Evolutionary conservation across 2,113 vertebrate species (phyloP).

Genomic region (Equus przewalskii): DNA sequence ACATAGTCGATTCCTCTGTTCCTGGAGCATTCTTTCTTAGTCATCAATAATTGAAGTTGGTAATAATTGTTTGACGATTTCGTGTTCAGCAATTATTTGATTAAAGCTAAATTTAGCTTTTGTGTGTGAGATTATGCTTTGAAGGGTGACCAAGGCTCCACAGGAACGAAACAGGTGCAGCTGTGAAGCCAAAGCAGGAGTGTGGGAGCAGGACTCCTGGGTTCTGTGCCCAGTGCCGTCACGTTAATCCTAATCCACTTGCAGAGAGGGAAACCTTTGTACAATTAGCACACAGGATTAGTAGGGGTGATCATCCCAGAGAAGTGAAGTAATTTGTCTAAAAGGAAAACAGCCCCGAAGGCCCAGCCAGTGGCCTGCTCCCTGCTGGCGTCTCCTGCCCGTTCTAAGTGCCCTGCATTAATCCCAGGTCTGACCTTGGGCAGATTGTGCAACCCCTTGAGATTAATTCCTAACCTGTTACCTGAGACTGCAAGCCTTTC

Average conservation of each 20-base stretch:
- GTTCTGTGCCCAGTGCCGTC: background rate
- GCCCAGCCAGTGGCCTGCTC: background rate
- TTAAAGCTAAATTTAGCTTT: slow-evolving; percentile 75
- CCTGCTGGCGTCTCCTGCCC: background rate
- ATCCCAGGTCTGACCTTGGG: slow-evolving; percentile 56
- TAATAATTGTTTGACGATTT: slow-evolving; percentile 41
- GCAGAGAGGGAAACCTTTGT: background rate
- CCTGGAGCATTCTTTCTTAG: slow-evolving; percentile 52
- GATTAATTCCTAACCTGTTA: slow-evolving; percentile 66
- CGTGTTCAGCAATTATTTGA: slow-evolving; percentile 44
- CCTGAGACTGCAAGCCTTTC: slow-evolving; percentile 62
- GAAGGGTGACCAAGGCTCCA: slow-evolving; percentile 58
- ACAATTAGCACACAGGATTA: slow-evolving; percentile 38
- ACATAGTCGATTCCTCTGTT: slow-evolving; percentile 39
- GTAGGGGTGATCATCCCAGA: background rate
- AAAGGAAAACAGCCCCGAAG: slow-evolving; percentile 13
- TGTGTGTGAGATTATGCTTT: slow-evolving; percentile 71
- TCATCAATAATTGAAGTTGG: slow-evolving; percentile 74
- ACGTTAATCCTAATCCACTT: background rate
- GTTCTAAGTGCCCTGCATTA: accelerated
- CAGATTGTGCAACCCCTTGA: slow-evolving; percentile 19
- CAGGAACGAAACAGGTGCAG: slow-evolving; percentile 56
- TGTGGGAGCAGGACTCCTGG: background rate
- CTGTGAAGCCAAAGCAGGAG: background rate
- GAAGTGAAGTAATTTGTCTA: slow-evolving; percentile 23